These are phyloP conservation scores for Cirrhinus mrigala DNA, from an alignment of 2,797 vertebrate genomes.

Conservation along the genomic window DNA sequence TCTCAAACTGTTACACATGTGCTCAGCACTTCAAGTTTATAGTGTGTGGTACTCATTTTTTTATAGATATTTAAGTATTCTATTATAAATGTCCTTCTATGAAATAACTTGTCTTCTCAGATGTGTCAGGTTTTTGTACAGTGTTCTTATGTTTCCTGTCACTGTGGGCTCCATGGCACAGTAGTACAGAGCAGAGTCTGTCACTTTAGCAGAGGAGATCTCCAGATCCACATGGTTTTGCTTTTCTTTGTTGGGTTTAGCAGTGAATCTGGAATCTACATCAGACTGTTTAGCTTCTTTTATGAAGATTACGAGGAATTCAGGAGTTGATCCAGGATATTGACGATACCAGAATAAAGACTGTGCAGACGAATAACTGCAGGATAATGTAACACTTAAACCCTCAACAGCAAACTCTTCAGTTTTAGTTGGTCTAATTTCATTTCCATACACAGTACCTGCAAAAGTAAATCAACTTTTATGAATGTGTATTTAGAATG, in stretches of 20 bases:
- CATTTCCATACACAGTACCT: neutral
- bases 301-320: neutral
- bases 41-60: too few relatives aligned
- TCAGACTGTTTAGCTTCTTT: neutral
- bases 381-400: neutral
- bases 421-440: neutral
- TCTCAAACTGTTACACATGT: too few relatives aligned
- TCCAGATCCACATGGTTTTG: neutral
- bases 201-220: neutral
- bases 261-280: conserved; percentile 1
- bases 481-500: neutral
- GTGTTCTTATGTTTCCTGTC: too few relatives aligned
- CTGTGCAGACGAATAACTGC: neutral
- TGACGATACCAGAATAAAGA: conserved; percentile 18
- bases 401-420: neutral
- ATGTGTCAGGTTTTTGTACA: too few relatives aligned
- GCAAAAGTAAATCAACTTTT: neutral
- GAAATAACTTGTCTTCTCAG: too few relatives aligned
- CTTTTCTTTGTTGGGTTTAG: neutral
- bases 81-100: too few relatives aligned
- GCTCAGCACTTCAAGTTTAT: too few relatives aligned
- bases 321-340: conserved; percentile 22
- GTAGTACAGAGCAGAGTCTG: too few relatives aligned
- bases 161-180: too few relatives aligned
- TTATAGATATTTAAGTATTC: too few relatives aligned